These are phyloP conservation scores for Condylura cristata DNA, from an alignment of 2,113 vertebrate genomes.

Conservation along the genomic window DNA sequence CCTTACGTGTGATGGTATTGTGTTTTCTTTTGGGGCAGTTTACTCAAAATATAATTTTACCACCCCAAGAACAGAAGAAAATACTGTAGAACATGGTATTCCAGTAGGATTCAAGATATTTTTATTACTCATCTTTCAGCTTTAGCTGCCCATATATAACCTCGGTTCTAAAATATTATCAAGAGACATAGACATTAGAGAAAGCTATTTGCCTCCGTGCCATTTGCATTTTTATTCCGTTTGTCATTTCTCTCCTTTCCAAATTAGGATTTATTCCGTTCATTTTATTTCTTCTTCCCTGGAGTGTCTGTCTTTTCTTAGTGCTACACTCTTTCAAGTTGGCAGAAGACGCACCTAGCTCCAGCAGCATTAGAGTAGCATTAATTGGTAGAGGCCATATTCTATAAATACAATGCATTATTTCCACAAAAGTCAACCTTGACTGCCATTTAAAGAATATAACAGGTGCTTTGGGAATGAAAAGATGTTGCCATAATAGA, in stretches of 20 bases:
- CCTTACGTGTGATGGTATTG: neutral
- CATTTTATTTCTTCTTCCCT: constrained; percentile 55
- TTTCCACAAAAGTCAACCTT: constrained; percentile 24
- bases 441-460: neutral
- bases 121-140: constrained; percentile 60
- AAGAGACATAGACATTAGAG: neutral
- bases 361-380: neutral
- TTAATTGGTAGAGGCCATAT: neutral
- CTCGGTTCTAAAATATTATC: constrained; percentile 41
- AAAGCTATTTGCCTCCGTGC: constrained; percentile 24
- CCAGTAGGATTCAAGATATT: constrained; percentile 47
- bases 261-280: constrained; percentile 50
- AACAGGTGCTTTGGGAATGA: neutral
- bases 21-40: neutral
- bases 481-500: neutral
- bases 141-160: constrained; percentile 38
- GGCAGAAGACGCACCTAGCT: neutral
- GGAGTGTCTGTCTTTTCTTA: constrained; percentile 43
- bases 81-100: constrained; percentile 45
- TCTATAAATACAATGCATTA: neutral
- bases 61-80: neutral
- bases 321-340: neutral
- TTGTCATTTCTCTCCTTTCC: constrained; percentile 54
- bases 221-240: constrained; percentile 56
- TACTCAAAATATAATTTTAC: neutral